Base-by-base conservation (phyloP, 2,888 invertebrate species). In the Drosophila hamatofila region DNA sequence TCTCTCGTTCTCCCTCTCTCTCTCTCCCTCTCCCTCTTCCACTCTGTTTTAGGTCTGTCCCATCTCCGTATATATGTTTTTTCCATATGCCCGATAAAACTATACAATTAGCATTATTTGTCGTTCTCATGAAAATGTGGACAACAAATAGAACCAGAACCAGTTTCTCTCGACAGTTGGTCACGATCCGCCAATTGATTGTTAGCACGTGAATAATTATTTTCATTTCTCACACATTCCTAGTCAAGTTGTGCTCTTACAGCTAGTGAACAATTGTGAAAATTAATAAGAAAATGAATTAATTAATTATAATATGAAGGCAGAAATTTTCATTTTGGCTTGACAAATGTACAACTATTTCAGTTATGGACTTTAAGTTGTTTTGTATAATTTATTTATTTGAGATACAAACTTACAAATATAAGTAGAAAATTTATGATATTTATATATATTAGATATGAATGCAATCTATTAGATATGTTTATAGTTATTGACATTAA, bases 191-290 rank as follows among this genome's bases (percentile, higher is more conserved):
- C 41, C 57, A 52, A 78, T 57, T 48, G 56, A 21, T 66, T 60
- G 37, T 54, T n/a, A 35, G 21, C 59, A 59, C 62, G 55, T 71
- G 49, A 56, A 49, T 54, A 73, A 78, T 64, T 63, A 42, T 59
- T 56, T 21, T 35, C 18, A 30, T 57, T 74, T 33, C 33, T 21
- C 49, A 18, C 42, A 42, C 21, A 21, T 41, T 41, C 18, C 18
- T 18, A 18, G 18, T 18, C 4, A n/a, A 11, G n/a, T 16, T 48
- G n/a, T 39, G 7, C 7, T 25, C 5, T 5, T 41, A 5, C 12
- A 11, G 41, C 41, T 9, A 9, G 1, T n/a, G 1, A 39, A 39
- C 39, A 39, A 9, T 39, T 39, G n/a, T n/a, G 8, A 0, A n/a
- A 39, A 39, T 7, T 9, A n/a, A 39, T 39, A 9, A 16, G 4